Percentiles rank a stretch among this genome's conserved stretches.
Evolutionary conservation across 2,113 vertebrate species (phyloP).

Genomic region (Delphinapterus leucas): DNA sequence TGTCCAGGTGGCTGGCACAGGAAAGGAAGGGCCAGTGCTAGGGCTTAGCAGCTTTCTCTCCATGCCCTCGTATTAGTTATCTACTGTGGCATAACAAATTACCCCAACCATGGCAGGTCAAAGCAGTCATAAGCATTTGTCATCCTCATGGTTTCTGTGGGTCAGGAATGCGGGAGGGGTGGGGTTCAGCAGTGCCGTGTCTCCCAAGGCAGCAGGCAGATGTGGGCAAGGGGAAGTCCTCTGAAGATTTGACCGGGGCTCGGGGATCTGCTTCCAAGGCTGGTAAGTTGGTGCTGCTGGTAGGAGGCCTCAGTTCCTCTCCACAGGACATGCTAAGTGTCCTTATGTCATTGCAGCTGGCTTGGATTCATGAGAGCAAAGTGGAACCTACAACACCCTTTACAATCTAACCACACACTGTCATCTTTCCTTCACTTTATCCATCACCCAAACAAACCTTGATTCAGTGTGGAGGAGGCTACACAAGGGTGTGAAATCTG

Average conservation of each 20-base stretch:
- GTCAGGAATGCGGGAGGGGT: neutral
- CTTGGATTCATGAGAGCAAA: neutral
- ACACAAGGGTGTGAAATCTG: neutral
- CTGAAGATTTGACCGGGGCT: neutral
- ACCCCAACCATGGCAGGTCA: neutral
- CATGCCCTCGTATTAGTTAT: neutral
- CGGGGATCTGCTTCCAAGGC: neutral
- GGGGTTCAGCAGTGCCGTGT: neutral
- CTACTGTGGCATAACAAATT: neutral
- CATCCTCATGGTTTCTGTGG: neutral
- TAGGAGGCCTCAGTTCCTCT: neutral
- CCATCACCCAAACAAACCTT: neutral
- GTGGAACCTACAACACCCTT: neutral
- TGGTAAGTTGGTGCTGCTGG: neutral
- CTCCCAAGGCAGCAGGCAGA: neutral
- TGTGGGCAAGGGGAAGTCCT: too few relatives aligned
- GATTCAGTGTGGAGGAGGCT: rapidly evolving
- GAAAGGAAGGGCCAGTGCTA: neutral
- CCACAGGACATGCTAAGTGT: neutral
- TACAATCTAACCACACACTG: rapidly evolving
- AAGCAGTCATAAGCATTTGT: neutral
- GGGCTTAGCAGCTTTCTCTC: neutral
- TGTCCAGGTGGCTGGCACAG: neutral
- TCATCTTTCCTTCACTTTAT: neutral
- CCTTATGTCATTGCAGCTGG: neutral